Evolutionary conservation across 1,140 invertebrate genomes (phyloP).

Genomic region (Orchestia grillus): DNA sequence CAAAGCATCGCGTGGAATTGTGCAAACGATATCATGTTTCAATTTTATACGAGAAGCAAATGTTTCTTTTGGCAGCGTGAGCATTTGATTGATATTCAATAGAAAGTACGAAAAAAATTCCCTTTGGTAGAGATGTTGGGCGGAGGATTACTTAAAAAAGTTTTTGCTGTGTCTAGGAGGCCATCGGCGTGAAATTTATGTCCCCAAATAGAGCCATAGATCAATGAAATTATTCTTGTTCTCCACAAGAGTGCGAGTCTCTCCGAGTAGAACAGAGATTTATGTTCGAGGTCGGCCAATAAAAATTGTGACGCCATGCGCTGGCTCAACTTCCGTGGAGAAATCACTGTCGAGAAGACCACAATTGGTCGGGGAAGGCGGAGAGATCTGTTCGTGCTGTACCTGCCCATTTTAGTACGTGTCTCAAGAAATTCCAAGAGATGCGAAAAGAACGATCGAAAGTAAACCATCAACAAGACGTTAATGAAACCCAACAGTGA

Average conservation of each 20-base stretch:
- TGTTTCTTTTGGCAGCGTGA: not conserved
- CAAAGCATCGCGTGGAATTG: not conserved
- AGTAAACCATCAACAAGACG: not conserved
- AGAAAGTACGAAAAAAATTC: not conserved
- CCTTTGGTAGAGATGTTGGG: not conserved
- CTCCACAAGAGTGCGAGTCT: not conserved
- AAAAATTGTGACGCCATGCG: not conserved
- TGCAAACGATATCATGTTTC: not conserved
- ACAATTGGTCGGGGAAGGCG: not conserved
- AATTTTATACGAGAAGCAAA: not conserved
- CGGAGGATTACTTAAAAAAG: not conserved
- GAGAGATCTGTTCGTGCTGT: not conserved
- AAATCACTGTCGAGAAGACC: not conserved
- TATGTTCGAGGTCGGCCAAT: not conserved
- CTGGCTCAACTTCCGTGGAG: not conserved
- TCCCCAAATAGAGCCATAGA: not conserved
- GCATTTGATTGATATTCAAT: not conserved
- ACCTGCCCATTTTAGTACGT: not conserved
- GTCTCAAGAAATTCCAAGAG: not conserved
- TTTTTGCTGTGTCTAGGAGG: not conserved
- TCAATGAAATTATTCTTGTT: not conserved
- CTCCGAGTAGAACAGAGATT: not conserved
- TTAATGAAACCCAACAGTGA: not conserved
- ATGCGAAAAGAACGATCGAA: not conserved
- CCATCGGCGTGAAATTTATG: not conserved